A percentile compares a stretch with the other conserved stretches of the same genome.
Evolutionary conservation across 2,797 vertebrate species (phyloP).

Genomic region (Dermochelys coriacea): DNA sequence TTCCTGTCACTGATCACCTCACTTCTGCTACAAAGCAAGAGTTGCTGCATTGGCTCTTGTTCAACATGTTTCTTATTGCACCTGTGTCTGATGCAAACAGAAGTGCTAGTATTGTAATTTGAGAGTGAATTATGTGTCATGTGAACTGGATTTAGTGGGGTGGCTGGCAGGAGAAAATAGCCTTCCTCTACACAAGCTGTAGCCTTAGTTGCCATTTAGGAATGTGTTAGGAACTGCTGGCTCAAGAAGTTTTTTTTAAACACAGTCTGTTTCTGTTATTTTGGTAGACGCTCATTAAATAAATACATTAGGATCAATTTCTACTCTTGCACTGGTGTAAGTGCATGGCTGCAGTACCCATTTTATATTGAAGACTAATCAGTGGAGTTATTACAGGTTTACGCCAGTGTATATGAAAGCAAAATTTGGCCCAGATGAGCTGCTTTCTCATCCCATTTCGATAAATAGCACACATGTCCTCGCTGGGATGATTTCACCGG

Average conservation of each 20-base stretch:
- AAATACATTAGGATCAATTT: neutral
- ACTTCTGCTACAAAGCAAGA: neutral
- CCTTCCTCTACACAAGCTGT: neutral
- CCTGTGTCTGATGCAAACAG: neutral
- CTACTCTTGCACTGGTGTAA: neutral
- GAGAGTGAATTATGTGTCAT: neutral
- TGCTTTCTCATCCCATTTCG: neutral
- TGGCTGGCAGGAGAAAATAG: neutral
- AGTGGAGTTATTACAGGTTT: neutral
- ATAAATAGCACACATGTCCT: neutral
- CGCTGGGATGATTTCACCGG: neutral
- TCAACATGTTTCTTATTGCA: neutral
- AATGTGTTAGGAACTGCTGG: neutral
- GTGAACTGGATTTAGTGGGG: neutral
- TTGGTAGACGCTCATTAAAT: neutral
- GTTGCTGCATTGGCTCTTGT: neutral
- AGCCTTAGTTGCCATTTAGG: neutral
- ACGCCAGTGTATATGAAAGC: neutral
- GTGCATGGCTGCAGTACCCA: neutral
- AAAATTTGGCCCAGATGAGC: neutral
- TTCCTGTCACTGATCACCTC: neutral
- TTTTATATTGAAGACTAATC: neutral
- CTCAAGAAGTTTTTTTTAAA: neutral
- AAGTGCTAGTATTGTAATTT: neutral
- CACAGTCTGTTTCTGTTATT: neutral